Percentiles rank a stretch among this genome's conserved stretches.
Conservation (phyloP, 2,888 invertebrate species). For the Poecilus cupreus region DNA sequence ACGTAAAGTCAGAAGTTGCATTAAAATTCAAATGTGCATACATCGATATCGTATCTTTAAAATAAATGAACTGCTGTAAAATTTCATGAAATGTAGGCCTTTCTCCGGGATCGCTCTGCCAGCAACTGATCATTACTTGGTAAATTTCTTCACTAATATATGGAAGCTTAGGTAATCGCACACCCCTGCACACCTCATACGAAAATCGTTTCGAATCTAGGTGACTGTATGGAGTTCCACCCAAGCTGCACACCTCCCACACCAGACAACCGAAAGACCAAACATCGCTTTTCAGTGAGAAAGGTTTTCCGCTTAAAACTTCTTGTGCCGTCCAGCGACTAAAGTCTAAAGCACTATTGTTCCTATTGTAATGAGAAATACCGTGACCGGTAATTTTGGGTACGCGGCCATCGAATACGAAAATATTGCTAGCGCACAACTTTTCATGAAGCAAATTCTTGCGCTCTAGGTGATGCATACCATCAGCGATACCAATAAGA, state of each 20-base stretch:
- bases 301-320: slow-evolving; percentile 81
- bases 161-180: slow-evolving; percentile 83
- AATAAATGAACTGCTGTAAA: slow-evolving; percentile 64
- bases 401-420: slow-evolving; percentile 78
- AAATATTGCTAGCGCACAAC: slow-evolving; percentile 83
- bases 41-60: slow-evolving; percentile 65
- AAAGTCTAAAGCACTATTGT: slow-evolving; percentile 82
- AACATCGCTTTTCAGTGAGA: slow-evolving; percentile 83
- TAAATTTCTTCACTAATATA: slow-evolving; percentile 87
- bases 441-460: slow-evolving; percentile 78
- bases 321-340: slow-evolving; percentile 88
- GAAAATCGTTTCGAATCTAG: slow-evolving; percentile 80
- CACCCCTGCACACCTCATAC: slow-evolving; percentile 81
- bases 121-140: slow-evolving; percentile 88
- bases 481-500: slow-evolving; percentile 80
- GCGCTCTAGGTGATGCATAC: slow-evolving; percentile 79
- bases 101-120: slow-evolving; percentile 89
- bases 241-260: slow-evolving; percentile 87
- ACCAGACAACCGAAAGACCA: slow-evolving; percentile 89
- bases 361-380: slow-evolving; percentile 79
- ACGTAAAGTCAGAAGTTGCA: slow-evolving; percentile 68
- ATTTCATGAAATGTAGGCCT: slow-evolving; percentile 83
- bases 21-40: slow-evolving; percentile 68
- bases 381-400: slow-evolving; percentile 87
- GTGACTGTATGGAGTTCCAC: slow-evolving; percentile 85